Evolutionary conservation across 1,140 invertebrate species (phyloP), one percentile per base, ranked within the genome.

Genomic region (Leguminivora glycinivorella): DNA sequence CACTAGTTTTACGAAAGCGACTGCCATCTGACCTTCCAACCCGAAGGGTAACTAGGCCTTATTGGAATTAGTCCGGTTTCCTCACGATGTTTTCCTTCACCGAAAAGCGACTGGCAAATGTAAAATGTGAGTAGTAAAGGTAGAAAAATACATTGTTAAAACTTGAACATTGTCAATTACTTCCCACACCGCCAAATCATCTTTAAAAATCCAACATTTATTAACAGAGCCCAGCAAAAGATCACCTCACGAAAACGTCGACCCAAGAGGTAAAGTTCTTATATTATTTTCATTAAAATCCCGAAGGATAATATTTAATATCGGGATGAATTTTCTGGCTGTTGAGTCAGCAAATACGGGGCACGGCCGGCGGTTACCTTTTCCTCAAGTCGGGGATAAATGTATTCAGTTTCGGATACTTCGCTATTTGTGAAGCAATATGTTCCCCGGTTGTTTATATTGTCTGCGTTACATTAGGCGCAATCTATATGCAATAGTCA

Each of bases 281-380:
- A 19, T 63, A 63, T 63, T 63, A 63, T 63, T 63, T 63, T 63
- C 29, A 63, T 52, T 34, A 34, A 31, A 63, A 19, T 63, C 58
- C 58, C 58, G 26, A 63, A 34, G 58, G 58, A 63, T 63, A 63
- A 63, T 63, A 63, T 29, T 63, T 63, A 63, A 63, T 29, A 29
- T 63, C 58, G 58, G 26, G 58, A 63, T 31, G 24, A 29, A 34
- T 63, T 63, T 63, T 63, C 29, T 14, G 58, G 25, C 26, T 17
- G 17, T 63, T 34, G 58, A 63, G 58, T 63, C 58, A 63, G 58
- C 58, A 63, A 63, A 63, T 29, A 63, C 58, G 29, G 24, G 58
- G 58, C n/a, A 17, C 17, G 47, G 19, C 19, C 19, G 19, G 47
- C 9, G 47, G 17, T 52, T 52, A 22, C 47, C 47, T 43, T 63